A percentile compares a stretch with the other conserved stretches of the same genome.
These are phyloP conservation scores for Metacarcinus magister DNA, from an alignment of 2,888 invertebrate species.

Conservation along the genomic window DNA sequence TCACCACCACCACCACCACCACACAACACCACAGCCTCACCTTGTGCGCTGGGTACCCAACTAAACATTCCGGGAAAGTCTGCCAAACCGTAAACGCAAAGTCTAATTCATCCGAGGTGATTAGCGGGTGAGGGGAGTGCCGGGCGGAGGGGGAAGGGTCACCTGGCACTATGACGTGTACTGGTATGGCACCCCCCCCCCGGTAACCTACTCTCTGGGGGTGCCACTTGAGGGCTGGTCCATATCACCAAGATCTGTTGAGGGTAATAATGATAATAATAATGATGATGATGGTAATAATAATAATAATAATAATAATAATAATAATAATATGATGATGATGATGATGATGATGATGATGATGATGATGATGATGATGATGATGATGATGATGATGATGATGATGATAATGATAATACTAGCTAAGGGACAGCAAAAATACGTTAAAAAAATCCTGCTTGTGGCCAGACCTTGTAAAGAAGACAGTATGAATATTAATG, in stretches of 20 bases:
- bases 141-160: conserved; percentile 90
- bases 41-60: conserved; percentile 97
- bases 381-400: no score
- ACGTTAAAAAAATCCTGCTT: no score
- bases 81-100: conserved; percentile 98
- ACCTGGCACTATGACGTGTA: conserved; percentile 87
- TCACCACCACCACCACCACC: no score
- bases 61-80: conserved; percentile 96
- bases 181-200: conserved; percentile 88
- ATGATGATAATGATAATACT: no score
- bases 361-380: no score
- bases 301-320: no score
- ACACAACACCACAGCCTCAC: conserved; percentile 85
- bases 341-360: no score
- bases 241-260: conserved; percentile 93
- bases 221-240: conserved; percentile 86
- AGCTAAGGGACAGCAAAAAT: no score
- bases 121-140: conserved; percentile 94
- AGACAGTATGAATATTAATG: no score
- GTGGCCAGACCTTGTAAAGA: no score
- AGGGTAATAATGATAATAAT: conserved; percentile 81
- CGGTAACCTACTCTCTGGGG: conserved; percentile 77
- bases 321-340: no score
- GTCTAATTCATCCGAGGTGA: conserved; percentile 96
- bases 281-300: no score